Evolutionary conservation across 2,888 invertebrate genomes (phyloP).

Genomic region (Ophion costatus): DNA sequence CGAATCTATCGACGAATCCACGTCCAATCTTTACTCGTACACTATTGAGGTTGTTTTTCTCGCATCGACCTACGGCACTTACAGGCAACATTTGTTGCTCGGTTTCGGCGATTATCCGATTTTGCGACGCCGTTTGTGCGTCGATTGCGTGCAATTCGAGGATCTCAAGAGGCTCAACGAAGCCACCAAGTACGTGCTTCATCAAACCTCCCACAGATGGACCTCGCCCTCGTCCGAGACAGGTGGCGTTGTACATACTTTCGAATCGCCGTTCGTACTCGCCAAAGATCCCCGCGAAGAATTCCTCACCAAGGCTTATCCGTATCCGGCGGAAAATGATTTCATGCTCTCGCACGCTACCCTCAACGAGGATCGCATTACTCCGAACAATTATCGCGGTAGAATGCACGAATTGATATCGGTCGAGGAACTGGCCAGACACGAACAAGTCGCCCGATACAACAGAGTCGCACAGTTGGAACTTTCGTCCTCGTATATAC

Average conservation of each 20-base stretch:
- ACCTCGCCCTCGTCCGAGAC: conserved; percentile 80
- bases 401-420: conserved; percentile 91
- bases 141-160: conserved; percentile 90
- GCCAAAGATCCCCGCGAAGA: conserved; percentile 83
- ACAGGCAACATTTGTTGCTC: conserved; percentile 91
- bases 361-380: conserved; percentile 86
- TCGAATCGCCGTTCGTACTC: conserved; percentile 85
- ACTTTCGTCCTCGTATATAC: conserved; percentile 88
- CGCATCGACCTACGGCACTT: conserved; percentile 87
- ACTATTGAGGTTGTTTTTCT: conserved; percentile 63
- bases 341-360: conserved; percentile 89
- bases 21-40: conserved; percentile 57
- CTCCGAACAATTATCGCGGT: conserved; percentile 89
- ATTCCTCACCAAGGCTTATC: conserved; percentile 86
- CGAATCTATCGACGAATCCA: conserved; percentile 57
- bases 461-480: conserved; percentile 88
- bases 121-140: conserved; percentile 88
- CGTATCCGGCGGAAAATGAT: conserved; percentile 87
- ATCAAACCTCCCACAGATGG: conserved; percentile 87
- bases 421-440: conserved; percentile 91
- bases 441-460: conserved; percentile 88
- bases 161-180: conserved; percentile 88
- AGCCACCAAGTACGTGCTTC: conserved; percentile 87
- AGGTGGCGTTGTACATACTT: conserved; percentile 85
- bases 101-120: conserved; percentile 89